phyloP scores from a whole-genome alignment of 2,113 vertebrate genomes.

The Antigone vipio region DNA sequence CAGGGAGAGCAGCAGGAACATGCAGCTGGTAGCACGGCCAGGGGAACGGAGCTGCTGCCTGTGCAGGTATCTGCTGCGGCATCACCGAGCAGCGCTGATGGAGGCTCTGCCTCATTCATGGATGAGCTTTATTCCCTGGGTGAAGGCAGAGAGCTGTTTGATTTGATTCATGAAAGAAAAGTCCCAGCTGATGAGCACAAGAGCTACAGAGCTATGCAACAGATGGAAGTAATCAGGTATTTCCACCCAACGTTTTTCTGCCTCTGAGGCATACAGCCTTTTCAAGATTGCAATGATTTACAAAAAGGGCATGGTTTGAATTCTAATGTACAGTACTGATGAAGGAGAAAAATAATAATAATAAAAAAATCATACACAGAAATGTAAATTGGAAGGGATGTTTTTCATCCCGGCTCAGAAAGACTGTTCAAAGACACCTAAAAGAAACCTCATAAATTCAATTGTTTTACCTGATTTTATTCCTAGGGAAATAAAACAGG shows the following conservation, averaged over 20 bases:
- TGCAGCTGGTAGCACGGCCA: accelerated
- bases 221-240: not conserved
- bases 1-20: not conserved
- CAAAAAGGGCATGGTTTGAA: not conserved
- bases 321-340: not conserved
- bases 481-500: not conserved
- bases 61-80: not conserved
- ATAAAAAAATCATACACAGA: not conserved
- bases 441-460: not conserved
- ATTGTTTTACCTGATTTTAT: not conserved
- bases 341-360: not conserved
- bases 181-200: not conserved
- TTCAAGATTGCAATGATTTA: not conserved
- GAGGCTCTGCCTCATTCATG: accelerated
- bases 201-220: not conserved
- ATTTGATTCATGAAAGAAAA: not conserved
- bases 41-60: not conserved
- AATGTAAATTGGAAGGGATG: not conserved
- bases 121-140: not conserved
- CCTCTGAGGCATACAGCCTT: not conserved
- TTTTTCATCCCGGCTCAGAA: not conserved
- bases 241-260: not conserved
- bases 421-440: not conserved
- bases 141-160: not conserved
- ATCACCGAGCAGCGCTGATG: not conserved